Evolutionary conservation across 2,797 vertebrate genomes (phyloP).

Genomic region (Ispidina picta): DNA sequence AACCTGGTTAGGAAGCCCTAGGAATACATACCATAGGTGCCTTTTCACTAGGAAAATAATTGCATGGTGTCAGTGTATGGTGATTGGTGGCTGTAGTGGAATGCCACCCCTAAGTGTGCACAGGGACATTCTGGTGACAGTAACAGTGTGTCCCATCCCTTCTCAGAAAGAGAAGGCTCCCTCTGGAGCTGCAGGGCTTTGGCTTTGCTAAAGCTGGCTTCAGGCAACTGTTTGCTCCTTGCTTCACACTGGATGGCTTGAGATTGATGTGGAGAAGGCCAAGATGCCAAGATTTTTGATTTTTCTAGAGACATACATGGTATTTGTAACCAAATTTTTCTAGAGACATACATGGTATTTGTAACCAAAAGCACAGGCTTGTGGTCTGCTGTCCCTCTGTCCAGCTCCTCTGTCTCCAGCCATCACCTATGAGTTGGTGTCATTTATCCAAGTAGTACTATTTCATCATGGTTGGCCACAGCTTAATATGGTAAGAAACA

Average conservation of each 20-base stretch:
- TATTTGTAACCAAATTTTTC: not conserved
- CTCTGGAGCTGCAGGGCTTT: not conserved
- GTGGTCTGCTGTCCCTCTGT: not conserved
- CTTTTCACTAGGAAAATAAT: not conserved
- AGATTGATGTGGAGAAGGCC: not conserved
- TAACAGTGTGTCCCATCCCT: not conserved
- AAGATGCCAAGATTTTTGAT: no score
- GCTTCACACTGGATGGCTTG: not conserved
- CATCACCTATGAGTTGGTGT: not conserved
- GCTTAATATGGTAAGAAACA: not conserved
- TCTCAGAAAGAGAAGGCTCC: not conserved
- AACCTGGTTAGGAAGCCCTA: not conserved
- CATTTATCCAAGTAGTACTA: not conserved
- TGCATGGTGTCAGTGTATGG: fast-evolving
- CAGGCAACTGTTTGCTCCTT: not conserved
- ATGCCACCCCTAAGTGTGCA: not conserved
- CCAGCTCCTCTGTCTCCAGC: not conserved
- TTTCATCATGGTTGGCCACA: not conserved
- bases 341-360: not conserved
- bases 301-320: not conserved
- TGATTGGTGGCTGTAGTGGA: not conserved
- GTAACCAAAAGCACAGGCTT: not conserved
- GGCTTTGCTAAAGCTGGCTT: not conserved
- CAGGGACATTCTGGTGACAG: not conserved
- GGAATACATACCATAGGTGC: fast-evolving